phyloP scores from a whole-genome alignment of 2,888 invertebrate genomes.

The Ophioninae sp. region DNA sequence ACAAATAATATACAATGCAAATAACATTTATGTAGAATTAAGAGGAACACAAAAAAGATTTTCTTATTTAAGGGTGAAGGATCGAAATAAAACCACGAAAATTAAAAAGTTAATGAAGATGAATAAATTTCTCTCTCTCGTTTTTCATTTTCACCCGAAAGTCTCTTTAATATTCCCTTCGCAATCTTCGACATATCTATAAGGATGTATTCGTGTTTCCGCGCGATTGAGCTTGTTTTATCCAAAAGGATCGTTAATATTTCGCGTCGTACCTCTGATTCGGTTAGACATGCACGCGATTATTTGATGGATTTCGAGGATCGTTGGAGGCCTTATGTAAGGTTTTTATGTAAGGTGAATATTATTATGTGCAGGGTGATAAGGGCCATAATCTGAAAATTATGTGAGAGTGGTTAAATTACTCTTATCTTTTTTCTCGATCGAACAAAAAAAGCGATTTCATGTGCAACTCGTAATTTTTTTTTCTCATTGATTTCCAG shows the following conservation, averaged over 20 bases:
- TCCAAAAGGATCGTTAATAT: background rate
- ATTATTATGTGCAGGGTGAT: background rate
- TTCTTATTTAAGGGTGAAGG: too few species aligned
- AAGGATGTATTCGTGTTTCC: background rate
- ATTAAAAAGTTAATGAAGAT: too few species aligned
- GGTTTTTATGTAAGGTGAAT: background rate
- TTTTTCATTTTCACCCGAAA: background rate
- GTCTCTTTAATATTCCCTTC: slow-evolving; percentile 2
- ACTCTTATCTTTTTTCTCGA: background rate
- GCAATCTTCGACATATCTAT: background rate
- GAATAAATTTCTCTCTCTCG: too few species aligned
- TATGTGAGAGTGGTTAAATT: background rate
- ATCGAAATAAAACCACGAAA: background rate
- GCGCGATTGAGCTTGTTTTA: background rate
- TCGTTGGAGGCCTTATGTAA: slow-evolving; percentile 17
- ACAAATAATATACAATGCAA: too few species aligned
- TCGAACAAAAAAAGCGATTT: background rate
- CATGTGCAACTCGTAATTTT: too few species aligned
- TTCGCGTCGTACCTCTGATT: background rate
- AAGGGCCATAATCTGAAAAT: background rate
- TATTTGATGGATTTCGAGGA: background rate
- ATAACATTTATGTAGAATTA: too few species aligned
- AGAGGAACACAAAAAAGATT: too few species aligned
- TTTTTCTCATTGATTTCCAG: too few species aligned
- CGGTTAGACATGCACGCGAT: background rate